Base-by-base conservation (phyloP, 2,797 vertebrate species). In the Spinus pinus region DNA sequence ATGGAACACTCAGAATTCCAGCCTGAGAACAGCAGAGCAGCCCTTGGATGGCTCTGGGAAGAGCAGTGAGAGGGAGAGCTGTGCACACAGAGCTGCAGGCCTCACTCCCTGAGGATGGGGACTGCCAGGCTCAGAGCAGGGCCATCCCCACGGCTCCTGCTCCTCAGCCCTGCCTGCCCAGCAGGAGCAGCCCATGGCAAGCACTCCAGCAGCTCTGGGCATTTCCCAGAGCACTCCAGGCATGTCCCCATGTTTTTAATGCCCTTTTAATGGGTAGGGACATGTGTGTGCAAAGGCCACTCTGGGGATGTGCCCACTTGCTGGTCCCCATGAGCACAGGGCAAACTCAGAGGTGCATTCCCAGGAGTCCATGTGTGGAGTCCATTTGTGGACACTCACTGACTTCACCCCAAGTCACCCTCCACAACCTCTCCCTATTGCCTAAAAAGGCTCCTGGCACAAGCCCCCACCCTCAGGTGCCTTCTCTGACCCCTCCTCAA, bases 311-410 rank as follows among this genome's bases (percentile, higher is more conserved):
- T 10, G 5, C 10, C 41, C 44, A 20, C 22, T 28, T 33, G 47
- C 21, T 49, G 25, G 44, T 41, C 51, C 53, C 22, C 8, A 3
- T 0, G 0, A 14, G 47, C 60, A 18, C 11, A 2, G 35, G 41
- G 41, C 21, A 51, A 67, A 35, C 14, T 16, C 44, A 19, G 24
- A 31, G 30, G 14, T 4, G 15, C 64, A 50, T 4, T 31, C 33
- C 54, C 62, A 42, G 20, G 25, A 31, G 56, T 19, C 8, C 25
- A 20, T 2, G 0, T 30, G 35, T 31, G 20, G 25, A 31, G 56
- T 19, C 8, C 25, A 20, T 2, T 0, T 30, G 35, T 31, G 71
- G 46, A 30, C 30, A 10, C 54, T 41, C 71, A 30, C 1, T 27
- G 41, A 22, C 49, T 39, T 73, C 61, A 61, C 5, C 6, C 12